Evolutionary conservation across 2,888 invertebrate species (phyloP).

Genomic region (Tuberolachnus salignus): DNA sequence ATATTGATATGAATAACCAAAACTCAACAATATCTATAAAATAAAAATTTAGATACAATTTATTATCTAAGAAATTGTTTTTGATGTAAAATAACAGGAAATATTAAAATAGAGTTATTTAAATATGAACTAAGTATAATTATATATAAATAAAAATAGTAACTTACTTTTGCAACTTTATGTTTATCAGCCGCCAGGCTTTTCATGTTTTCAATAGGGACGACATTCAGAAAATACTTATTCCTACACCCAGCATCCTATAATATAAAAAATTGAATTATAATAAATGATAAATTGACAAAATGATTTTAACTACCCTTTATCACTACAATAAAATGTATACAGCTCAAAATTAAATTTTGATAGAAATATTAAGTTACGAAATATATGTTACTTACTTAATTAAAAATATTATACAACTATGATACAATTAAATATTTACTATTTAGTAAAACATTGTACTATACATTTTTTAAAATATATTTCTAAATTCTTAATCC

Average conservation of each 20-base stretch:
- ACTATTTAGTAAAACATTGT: background rate
- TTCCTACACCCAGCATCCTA: slow-evolving; percentile 11
- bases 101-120: background rate
- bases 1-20: slow-evolving; percentile 21
- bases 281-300: background rate
- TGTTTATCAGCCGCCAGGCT: slow-evolving; percentile 72
- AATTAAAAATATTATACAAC: background rate
- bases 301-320: background rate
- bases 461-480: slow-evolving; percentile 32
- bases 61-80: too few relatives aligned
- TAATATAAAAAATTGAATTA: background rate
- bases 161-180: slow-evolving; percentile 67
- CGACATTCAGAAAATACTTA: slow-evolving; percentile 63
- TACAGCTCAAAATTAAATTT: too few relatives aligned
- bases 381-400: slow-evolving; percentile 8
- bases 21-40: slow-evolving; percentile 22
- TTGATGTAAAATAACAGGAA: too few relatives aligned
- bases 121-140: background rate
- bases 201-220: slow-evolving; percentile 68
- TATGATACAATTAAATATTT: slow-evolving; percentile 1
- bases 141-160: background rate
- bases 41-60: background rate
- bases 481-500: slow-evolving; percentile 34
- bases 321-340: background rate
- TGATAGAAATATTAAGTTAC: background rate